Percentiles rank a stretch among this genome's conserved stretches.
Conservation (phyloP, 1,140 invertebrate genomes). For the Drosophila rufa region DNA sequence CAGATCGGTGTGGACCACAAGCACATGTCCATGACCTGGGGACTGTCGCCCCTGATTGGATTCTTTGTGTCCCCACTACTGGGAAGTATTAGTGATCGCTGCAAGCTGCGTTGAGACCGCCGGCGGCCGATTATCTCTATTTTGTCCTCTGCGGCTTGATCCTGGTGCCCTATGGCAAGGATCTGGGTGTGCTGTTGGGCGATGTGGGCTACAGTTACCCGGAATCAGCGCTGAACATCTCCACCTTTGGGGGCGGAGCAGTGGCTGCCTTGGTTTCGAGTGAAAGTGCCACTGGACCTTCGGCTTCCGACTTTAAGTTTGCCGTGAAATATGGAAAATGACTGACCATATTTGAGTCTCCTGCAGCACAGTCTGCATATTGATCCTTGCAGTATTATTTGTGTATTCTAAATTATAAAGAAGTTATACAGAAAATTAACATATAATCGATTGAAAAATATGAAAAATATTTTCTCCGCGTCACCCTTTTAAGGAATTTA, state of each 20-base stretch:
- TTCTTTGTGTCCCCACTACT: conserved; percentile 93
- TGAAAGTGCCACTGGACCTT: conserved; percentile 10
- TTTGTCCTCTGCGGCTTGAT: conserved; percentile 89
- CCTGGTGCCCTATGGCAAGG: conserved; percentile 91
- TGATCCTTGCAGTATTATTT: no score
- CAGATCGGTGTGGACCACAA: conserved; percentile 91
- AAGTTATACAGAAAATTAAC: no score
- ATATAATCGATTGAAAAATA: no score
- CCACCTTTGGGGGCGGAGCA: conserved; percentile 17
- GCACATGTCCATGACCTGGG: conserved; percentile 93
- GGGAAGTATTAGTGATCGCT: conserved; percentile 93
- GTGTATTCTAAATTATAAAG: neutral
- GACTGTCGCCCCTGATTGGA: conserved; percentile 91
- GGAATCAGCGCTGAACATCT: conserved; percentile 17
- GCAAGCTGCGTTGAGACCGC: conserved; percentile 88
- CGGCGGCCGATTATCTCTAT: conserved; percentile 92
- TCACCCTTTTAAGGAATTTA: neutral
- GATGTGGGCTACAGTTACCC: conserved; percentile 85
- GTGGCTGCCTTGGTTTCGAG: conserved; percentile 55
- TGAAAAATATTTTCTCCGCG: no score
- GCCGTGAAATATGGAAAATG: no score
- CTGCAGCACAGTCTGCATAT: neutral
- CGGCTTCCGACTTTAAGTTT: conserved; percentile 63
- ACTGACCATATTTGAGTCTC: neutral
- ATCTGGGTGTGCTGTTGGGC: conserved; percentile 89